Base-by-base conservation (phyloP, 2,888 invertebrate species). In the Ecliptopera silaceata region DNA sequence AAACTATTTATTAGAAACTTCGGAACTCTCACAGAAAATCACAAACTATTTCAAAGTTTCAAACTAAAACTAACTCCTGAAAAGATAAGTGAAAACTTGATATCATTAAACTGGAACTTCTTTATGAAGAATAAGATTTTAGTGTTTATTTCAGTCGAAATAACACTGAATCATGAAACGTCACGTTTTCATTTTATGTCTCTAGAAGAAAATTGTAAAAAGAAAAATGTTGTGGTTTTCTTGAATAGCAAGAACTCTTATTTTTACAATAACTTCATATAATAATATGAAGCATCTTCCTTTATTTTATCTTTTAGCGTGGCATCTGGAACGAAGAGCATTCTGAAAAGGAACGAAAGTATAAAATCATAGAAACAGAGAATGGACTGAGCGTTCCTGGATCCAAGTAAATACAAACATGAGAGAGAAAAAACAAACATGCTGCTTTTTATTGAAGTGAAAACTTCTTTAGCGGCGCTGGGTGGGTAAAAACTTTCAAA, bases 21-120 rank as follows among this genome's bases (percentile, higher is more conserved):
- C 5, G 17, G 18, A 13, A 34, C 12, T 26, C 42, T 46, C 34
- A n/a, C 39, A 46, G 46, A 45, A 41, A 45, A 41, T 47, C 34
- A 47, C 12, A 10, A 18, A 34, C 46, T 34, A 34, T 42, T 10
- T 41, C 46, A 1, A 39, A 39, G 45, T 39, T 46, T 46, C 10
- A 32, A 42, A 53, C 22, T 53, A 41, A 39, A 46, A 41, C 41
- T 39, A 42, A 42, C 42, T 48, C 38, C 46, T 29, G 48, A 22
- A 48, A 54, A 36, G 47, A 48, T 54, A 54, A 42, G 36, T 48
- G 36, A 36, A 48, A 29, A 46, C 36, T 42, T n/a, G 4, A 26
- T 39, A 26, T 22, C 22, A 41, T 26, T 31, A 8, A 10, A 31
- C 52, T 34, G 22, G 0, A 51, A 38, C 43, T 48, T 18, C 34